phyloP scores from a whole-genome alignment of 2,888 invertebrate genomes.

The Thymelicus lineola region DNA sequence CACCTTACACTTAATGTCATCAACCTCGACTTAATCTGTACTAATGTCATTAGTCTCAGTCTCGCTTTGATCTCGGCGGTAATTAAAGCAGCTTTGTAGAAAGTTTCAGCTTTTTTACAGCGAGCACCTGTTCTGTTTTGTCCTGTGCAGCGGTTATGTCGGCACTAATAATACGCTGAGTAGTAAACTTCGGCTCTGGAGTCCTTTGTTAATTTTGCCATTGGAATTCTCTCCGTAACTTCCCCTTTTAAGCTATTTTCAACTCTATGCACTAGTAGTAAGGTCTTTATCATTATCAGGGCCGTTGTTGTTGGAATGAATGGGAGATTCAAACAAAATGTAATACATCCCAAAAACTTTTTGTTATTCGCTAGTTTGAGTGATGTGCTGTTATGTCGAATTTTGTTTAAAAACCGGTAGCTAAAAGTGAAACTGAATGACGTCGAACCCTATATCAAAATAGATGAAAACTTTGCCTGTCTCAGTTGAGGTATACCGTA shows the following conservation, averaged over 20 bases:
- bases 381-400: background rate
- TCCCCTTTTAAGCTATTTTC: background rate
- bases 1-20: background rate
- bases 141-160: constrained; percentile 14
- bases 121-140: constrained; percentile 11
- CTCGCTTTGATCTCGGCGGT: constrained; percentile 44
- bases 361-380: background rate
- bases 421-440: too few species aligned
- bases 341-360: background rate
- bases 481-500: too few species aligned
- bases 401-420: background rate
- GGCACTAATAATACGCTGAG: constrained; percentile 22
- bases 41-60: background rate
- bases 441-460: too few species aligned
- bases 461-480: too few species aligned
- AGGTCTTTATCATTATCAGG: background rate
- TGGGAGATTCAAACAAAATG: background rate
- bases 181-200: constrained; percentile 25
- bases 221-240: constrained; percentile 22
- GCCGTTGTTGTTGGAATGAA: background rate
- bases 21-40: background rate
- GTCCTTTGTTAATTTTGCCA: constrained; percentile 35
- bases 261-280: background rate
- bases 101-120: constrained; percentile 36
- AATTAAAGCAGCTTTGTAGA: constrained; percentile 44